Evolutionary conservation across 2,113 vertebrate genomes (phyloP).

Genomic region (Riparia riparia): DNA sequence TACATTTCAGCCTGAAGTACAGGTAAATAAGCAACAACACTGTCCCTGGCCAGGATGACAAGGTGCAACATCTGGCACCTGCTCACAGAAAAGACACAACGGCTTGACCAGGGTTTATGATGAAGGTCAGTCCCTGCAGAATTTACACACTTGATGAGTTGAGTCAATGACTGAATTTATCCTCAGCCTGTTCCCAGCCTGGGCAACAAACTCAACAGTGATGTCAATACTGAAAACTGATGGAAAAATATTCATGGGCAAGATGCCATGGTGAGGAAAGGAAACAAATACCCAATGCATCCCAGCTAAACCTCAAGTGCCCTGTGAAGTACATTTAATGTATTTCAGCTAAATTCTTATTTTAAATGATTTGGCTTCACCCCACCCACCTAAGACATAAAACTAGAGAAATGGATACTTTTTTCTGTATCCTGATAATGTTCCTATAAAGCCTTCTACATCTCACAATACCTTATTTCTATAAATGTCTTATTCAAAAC

Average conservation of each 20-base stretch:
- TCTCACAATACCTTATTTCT: background rate
- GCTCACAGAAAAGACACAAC: background rate
- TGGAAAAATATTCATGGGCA: background rate
- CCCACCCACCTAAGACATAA: background rate
- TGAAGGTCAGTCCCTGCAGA: background rate
- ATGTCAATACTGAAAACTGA: background rate
- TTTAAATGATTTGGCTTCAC: background rate
- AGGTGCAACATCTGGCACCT: background rate
- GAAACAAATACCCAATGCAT: background rate
- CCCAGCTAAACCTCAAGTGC: background rate
- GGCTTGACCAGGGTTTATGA: background rate
- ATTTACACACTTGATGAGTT: background rate
- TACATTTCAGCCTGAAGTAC: background rate
- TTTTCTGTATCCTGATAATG: background rate
- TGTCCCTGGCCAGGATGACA: background rate
- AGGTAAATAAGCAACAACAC: background rate
- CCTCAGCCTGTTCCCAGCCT: background rate
- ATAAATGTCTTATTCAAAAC: background rate
- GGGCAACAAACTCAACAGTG: background rate
- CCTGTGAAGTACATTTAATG: background rate
- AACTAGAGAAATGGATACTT: background rate
- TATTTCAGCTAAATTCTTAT: background rate
- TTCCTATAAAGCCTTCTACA: background rate
- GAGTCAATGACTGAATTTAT: background rate
- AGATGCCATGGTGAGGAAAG: background rate